Base-by-base conservation (phyloP, 2,797 vertebrate genomes). In the Prunella strophiata region DNA sequence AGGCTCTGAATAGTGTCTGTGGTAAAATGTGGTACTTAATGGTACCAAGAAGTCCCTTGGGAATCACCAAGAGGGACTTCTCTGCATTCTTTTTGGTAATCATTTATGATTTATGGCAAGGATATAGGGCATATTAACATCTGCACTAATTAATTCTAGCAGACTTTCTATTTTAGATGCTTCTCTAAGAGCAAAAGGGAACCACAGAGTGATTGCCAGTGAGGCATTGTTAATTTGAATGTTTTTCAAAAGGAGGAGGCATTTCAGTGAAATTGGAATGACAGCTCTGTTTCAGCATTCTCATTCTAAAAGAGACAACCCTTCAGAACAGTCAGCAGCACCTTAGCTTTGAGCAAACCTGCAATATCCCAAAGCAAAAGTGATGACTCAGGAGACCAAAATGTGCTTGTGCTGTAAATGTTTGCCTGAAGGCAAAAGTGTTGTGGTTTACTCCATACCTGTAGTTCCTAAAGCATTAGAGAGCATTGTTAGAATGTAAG, bases 301-400 rank as follows among this genome's bases (percentile, higher is more conserved):
- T 96, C n/a, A 8, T 61, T 83, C 59, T 70, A 27, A 57, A 58
- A 57, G 58, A 72, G 57, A 68, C 19, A 92, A 45, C 61, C 47
- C 70, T 94, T 94, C 94, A 93, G 85, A 91, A 25, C 87, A 90
- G 82, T 85, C 66, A 89, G 82, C 77, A 93, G 77, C 59, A 77
- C 48, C 82, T 94, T 34, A 58, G 45, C 71, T 83, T 72, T 75
- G 67, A 81, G 83, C 74, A 93, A 87, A 77, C 74, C 55, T 21
- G 3, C 75, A 52, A 23, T 74, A 72, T 76, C 76, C 85, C 75
- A 82, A 36, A 94, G 34, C 51, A 74, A 50, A 61, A 72, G 54
- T 45, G 80, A 73, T 65, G 62, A 81, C 83, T 77, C n/a, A 26
- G 63, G 87, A 92, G 66, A 88, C 71, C 48, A 94, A 52, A 89